Evolutionary conservation across 2,113 vertebrate species (phyloP).

Genomic region (Salvator merianae): DNA sequence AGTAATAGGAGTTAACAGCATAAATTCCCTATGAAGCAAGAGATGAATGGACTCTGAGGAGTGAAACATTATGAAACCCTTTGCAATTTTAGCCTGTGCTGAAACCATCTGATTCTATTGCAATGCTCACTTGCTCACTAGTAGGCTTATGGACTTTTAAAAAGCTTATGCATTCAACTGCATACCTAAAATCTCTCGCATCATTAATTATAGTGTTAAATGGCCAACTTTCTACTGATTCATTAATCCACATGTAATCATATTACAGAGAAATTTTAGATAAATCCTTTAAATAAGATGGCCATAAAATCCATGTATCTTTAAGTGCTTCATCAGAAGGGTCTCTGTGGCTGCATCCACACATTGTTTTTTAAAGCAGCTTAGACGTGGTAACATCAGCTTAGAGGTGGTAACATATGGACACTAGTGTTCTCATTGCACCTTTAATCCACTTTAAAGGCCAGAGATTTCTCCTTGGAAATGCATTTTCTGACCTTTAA

Average conservation of each 20-base stretch:
- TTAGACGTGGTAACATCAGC: too few species aligned
- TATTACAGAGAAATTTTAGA: not conserved
- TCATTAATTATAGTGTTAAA: not conserved
- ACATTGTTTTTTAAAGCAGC: too few species aligned
- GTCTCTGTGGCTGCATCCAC: not conserved
- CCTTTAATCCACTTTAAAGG: too few species aligned
- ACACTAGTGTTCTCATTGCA: too few species aligned
- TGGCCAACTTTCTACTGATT: not conserved
- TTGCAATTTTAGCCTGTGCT: slow-evolving; percentile 11
- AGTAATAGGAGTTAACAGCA: slow-evolving; percentile 15
- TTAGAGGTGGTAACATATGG: too few species aligned
- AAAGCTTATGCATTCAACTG: not conserved
- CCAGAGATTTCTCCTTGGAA: too few species aligned
- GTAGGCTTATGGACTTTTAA: not conserved
- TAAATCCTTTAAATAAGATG: not conserved
- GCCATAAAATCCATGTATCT: not conserved
- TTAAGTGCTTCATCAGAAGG: not conserved
- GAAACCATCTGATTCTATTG: not conserved
- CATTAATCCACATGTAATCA: fast-evolving
- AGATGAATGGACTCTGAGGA: not conserved
- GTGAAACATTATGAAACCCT: slow-evolving; percentile 13
- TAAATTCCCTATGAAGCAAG: not conserved
- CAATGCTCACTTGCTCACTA: slow-evolving; percentile 1
- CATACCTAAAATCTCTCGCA: not conserved
- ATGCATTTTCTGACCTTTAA: too few species aligned